Evolutionary conservation across 2,797 vertebrate genomes (phyloP).

Genomic region (Gallinago nigripennis): DNA sequence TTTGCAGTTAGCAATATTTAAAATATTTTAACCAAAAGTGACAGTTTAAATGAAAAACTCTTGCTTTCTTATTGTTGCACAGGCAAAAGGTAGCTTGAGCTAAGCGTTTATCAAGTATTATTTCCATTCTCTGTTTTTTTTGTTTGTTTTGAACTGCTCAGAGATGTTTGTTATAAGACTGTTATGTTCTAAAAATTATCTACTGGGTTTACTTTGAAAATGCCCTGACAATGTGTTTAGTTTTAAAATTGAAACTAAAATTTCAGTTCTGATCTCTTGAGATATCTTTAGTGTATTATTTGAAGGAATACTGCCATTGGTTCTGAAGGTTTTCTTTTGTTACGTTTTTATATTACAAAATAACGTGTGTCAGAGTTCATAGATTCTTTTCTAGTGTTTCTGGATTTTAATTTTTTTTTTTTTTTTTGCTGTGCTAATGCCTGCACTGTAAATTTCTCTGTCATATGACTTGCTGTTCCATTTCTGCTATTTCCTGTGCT

Average conservation of each 20-base stretch:
- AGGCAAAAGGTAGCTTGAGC: neutral
- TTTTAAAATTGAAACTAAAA: neutral
- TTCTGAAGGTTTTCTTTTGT: neutral
- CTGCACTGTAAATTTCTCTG: neutral
- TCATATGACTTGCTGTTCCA: neutral
- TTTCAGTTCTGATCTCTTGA: neutral
- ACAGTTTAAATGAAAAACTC: neutral
- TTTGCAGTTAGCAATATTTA: neutral
- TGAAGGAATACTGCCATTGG: neutral
- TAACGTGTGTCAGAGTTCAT: neutral
- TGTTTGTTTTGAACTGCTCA: neutral
- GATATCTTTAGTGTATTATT: neutral
- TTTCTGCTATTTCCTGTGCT: neutral
- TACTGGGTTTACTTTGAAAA: neutral
- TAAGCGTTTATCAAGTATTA: neutral
- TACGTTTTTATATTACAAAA: neutral
- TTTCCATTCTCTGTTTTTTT: neutral
- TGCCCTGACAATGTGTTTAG: neutral
- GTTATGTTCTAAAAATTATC: neutral
- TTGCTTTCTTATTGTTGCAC: neutral
- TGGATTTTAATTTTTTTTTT: neutral
- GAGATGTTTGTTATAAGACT: neutral
- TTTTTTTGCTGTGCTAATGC: neutral
- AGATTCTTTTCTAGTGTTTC: neutral
- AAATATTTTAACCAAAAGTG: neutral